These are phyloP conservation scores for Gadopsis bispinosus DNA, from an alignment of 2,797 vertebrate species.

Conservation along the genomic window DNA sequence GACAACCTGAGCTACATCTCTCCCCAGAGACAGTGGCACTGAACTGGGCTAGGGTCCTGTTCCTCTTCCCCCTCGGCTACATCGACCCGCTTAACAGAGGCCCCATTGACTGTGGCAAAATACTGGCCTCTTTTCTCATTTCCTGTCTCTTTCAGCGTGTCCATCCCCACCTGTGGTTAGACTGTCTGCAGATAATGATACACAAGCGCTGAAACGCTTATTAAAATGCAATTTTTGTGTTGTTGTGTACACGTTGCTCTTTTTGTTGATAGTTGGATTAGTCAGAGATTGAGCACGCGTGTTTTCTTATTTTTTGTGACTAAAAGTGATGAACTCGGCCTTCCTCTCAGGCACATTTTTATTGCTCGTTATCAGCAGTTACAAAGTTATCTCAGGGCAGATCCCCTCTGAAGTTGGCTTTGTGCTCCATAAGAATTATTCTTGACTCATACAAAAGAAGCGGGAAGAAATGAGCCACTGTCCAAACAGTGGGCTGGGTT, in stretches of 20 bases:
- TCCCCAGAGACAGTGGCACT: conserved; percentile 33
- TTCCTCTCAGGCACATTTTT: not conserved
- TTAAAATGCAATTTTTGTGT: conserved; percentile 6
- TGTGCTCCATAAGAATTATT: not conserved
- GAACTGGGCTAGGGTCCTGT: conserved; percentile 25
- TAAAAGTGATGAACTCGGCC: not conserved
- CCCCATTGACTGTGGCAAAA: conserved; percentile 72
- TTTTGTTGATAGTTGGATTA: conserved; percentile 10
- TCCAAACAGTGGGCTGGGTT: not conserved
- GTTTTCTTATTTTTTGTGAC: not conserved
- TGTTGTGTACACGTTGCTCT: not conserved
- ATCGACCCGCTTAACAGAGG: conserved; percentile 70
- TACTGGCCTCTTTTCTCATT: conserved; percentile 73
- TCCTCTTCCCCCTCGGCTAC: conserved; percentile 6
- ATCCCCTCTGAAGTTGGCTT: not conserved
- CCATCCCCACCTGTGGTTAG: conserved; percentile 64
- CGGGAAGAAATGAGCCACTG: not conserved
- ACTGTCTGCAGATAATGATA: conserved; percentile 56
- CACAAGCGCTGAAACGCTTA: conserved; percentile 33
- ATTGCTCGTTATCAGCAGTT: not conserved
- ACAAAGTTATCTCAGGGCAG: not conserved
- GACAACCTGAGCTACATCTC: conserved; percentile 40
- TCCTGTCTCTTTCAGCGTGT: conserved; percentile 57
- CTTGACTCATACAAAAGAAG: not conserved
- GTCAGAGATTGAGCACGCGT: not conserved